These are phyloP conservation scores for Amazona guildingii DNA, from an alignment of 2,113 vertebrate species.

Conservation along the genomic window DNA sequence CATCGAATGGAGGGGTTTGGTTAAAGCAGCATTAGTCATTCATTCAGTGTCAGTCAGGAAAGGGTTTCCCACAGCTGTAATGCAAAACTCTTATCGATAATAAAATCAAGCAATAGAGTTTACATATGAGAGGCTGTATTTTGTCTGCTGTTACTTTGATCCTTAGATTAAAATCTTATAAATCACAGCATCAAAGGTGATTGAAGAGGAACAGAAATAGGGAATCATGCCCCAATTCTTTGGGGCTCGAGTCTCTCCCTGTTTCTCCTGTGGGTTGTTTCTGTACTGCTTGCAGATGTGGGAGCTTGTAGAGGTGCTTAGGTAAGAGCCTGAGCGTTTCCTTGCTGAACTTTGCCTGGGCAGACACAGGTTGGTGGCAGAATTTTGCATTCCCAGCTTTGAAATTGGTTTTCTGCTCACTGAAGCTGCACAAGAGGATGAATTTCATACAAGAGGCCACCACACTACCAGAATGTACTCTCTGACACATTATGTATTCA, in stretches of 20 bases:
- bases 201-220: not conserved
- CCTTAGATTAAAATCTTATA: not conserved
- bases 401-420: not conserved
- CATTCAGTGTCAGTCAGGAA: not conserved
- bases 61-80: not conserved
- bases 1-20: not conserved
- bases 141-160: not conserved
- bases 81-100: not conserved
- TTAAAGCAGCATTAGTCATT: not conserved
- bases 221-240: not conserved
- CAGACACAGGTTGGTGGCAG: rapidly evolving
- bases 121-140: not conserved
- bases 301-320: not conserved
- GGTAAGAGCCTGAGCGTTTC: not conserved
- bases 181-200: not conserved
- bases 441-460: not conserved
- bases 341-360: not conserved
- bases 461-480: not conserved
- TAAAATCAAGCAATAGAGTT: not conserved
- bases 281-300: not conserved
- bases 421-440: not conserved
- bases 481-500: not conserved
- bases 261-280: rapidly evolving
- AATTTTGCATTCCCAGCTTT: not conserved
- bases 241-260: not conserved